A percentile compares a stretch with the other conserved stretches of the same genome.
These are phyloP conservation scores for Enchytraeus crypticus DNA, from an alignment of 2,888 invertebrate species.

Conservation along the genomic window DNA sequence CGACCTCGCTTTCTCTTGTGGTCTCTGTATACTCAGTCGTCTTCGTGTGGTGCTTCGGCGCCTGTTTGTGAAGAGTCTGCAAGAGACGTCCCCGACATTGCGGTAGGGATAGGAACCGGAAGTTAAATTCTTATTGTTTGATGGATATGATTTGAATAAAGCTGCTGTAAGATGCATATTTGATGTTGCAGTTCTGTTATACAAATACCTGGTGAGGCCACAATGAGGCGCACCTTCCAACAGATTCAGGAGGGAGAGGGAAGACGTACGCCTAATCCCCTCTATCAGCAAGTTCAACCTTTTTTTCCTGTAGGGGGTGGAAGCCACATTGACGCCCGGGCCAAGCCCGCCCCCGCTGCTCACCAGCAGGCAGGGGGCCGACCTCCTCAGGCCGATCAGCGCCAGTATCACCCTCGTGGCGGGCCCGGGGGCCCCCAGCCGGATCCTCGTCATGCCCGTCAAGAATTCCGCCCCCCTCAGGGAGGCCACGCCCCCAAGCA, in stretches of 20 bases:
- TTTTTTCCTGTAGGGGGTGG: background rate
- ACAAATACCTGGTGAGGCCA: slow-evolving; percentile 82
- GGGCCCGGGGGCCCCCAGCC: background rate
- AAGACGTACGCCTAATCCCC: slow-evolving; percentile 28
- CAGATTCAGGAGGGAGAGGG: slow-evolving; percentile 66
- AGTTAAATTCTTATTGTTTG: too few species aligned
- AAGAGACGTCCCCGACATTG: too few species aligned
- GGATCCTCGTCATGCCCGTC: background rate
- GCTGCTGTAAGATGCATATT: too few species aligned
- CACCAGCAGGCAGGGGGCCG: slow-evolving; percentile 1
- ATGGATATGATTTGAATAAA: too few species aligned
- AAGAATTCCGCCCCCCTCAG: background rate
- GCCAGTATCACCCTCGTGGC: background rate
- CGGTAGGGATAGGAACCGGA: too few species aligned
- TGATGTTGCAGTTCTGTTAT: slow-evolving; percentile 63
- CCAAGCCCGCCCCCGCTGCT: slow-evolving; percentile 4
- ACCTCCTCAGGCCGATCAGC: background rate
- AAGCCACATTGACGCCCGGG: slow-evolving; percentile 3
- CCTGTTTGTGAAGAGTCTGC: too few species aligned
- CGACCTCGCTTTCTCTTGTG: too few species aligned
- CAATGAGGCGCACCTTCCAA: slow-evolving; percentile 91
- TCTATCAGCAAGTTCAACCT: slow-evolving; percentile 3
- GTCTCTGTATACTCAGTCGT: too few species aligned
- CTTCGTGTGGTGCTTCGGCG: too few species aligned
- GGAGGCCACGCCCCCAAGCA: background rate